Evolutionary conservation across 2,113 vertebrate species (phyloP).

Genomic region (Neogobius melanostomus): DNA sequence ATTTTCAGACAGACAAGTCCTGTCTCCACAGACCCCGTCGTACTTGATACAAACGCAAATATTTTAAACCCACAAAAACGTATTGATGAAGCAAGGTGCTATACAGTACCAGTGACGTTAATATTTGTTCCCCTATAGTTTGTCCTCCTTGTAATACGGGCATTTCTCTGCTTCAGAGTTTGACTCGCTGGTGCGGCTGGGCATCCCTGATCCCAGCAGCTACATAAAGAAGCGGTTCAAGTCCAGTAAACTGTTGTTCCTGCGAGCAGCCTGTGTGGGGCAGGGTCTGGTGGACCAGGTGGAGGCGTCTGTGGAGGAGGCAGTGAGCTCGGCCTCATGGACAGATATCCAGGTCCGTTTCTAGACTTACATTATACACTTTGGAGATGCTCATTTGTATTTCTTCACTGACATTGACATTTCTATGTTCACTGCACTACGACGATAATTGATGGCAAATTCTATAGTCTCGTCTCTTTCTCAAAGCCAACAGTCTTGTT

Average conservation of each 20-base stretch:
- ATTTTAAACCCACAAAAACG: too few relatives aligned
- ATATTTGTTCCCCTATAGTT: neutral
- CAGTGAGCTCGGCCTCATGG: constrained; percentile 88
- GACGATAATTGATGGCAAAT: too few relatives aligned
- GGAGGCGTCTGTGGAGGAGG: constrained; percentile 94
- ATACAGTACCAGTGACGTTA: too few relatives aligned
- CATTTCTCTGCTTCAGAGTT: constrained; percentile 79
- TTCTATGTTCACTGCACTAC: too few relatives aligned
- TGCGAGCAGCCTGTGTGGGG: constrained; percentile 86
- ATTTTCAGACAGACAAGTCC: too few relatives aligned
- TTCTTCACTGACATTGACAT: too few relatives aligned
- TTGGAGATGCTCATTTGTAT: too few relatives aligned
- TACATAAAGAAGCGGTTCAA: constrained; percentile 94
- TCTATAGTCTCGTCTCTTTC: too few relatives aligned
- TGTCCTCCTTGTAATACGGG: neutral
- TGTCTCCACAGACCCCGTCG: too few relatives aligned
- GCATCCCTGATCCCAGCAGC: constrained; percentile 87
- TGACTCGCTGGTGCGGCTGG: constrained; percentile 87
- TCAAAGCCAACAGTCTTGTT: neutral
- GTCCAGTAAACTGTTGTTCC: constrained; percentile 83
- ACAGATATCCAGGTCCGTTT: constrained; percentile 81
- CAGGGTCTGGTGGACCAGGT: constrained; percentile 89
- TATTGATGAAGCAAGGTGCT: too few relatives aligned
- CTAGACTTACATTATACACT: neutral
- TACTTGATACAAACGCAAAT: too few relatives aligned